These are phyloP conservation scores for Megaptera novaeangliae DNA, from an alignment of 2,113 vertebrate genomes.

Conservation along the genomic window DNA sequence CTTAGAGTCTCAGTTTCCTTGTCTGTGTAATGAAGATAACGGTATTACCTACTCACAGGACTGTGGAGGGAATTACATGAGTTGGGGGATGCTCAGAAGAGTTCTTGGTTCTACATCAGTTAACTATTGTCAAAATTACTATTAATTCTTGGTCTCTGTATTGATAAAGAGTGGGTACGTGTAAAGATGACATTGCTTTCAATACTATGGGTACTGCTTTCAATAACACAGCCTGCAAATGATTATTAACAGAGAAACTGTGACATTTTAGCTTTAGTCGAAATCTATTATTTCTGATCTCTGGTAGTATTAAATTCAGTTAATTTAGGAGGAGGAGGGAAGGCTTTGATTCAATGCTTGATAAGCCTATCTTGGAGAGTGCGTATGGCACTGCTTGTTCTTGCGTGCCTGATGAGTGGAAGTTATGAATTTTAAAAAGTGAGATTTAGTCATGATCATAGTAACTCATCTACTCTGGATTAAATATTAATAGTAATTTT, in stretches of 20 bases:
- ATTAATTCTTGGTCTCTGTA: not conserved
- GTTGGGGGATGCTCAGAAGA: not conserved
- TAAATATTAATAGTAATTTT: slow-evolving; percentile 61
- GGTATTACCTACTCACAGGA: not conserved
- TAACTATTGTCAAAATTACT: not conserved
- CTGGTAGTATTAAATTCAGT: slow-evolving; percentile 20
- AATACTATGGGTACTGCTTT: not conserved
- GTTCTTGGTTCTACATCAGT: not conserved
- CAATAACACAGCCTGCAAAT: not conserved
- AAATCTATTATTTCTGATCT: slow-evolving; percentile 38
- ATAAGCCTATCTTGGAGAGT: slow-evolving; percentile 46
- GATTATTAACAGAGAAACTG: slow-evolving; percentile 34
- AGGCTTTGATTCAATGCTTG: slow-evolving; percentile 31
- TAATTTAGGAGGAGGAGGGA: slow-evolving; percentile 38
- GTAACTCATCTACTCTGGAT: slow-evolving; percentile 40
- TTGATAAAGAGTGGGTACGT: not conserved
- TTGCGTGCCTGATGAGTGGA: slow-evolving; percentile 30
- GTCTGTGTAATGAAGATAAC: not conserved
- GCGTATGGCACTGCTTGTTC: slow-evolving; percentile 6
- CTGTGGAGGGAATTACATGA: not conserved
- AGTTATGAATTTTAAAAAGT: slow-evolving; percentile 47
- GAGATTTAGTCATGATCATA: slow-evolving; percentile 42
- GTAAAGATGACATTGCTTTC: slow-evolving; percentile 16
- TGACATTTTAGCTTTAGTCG: slow-evolving; percentile 8
- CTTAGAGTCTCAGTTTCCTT: not conserved